Base-by-base conservation (phyloP, 2,113 vertebrate genomes). In the Malurus alboscapulatus region DNA sequence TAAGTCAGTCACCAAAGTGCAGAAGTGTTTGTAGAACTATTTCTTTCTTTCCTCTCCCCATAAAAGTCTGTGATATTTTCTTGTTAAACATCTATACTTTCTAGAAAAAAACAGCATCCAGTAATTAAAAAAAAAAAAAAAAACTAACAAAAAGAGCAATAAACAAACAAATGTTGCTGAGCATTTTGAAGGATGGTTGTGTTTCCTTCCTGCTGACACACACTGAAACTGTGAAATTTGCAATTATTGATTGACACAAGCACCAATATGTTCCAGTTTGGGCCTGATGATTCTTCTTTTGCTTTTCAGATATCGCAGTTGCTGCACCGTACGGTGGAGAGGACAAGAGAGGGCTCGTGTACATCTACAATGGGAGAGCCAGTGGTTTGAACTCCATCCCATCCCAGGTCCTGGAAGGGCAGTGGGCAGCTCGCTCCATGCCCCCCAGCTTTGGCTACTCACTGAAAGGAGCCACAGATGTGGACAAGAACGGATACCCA, bases 401-500 rank as follows among this genome's bases (percentile, higher is more conserved):
- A 1, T 99, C 99, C 27, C 99, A 99, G 57, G 62, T 98, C 63
- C 98, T 99, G 8, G 97, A 98, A 96, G 99, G 99, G 9, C 98
- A 97, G 67, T 99, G 99, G 99, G 98, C 98, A 0, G 98, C 99
- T 77, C 97, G 97, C 82, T 97, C 97, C 45, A 99, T 99, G 98
- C 99, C 99, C 4, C 97, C 99, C 22, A 99, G 99, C 96, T 99
- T 99, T 75, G 99, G 99, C 7, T 99, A 99, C 94, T 97, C 99
- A 0, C 97, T 99, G 97, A 98, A 98, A 72, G 99, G 99, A 94
- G 99, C 98, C 81, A 99, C 98, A 2, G 99, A 99, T 75, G 98
- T 99, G 53, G 99, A 99, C 96, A 97, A 95, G 93, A 99, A 99
- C 72, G 99, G 99, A 96, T 99, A 99, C 89, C 99, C 99, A 97